These are phyloP conservation scores for Hybognathus amarus DNA, from an alignment of 2,797 vertebrate species.

Conservation along the genomic window DNA sequence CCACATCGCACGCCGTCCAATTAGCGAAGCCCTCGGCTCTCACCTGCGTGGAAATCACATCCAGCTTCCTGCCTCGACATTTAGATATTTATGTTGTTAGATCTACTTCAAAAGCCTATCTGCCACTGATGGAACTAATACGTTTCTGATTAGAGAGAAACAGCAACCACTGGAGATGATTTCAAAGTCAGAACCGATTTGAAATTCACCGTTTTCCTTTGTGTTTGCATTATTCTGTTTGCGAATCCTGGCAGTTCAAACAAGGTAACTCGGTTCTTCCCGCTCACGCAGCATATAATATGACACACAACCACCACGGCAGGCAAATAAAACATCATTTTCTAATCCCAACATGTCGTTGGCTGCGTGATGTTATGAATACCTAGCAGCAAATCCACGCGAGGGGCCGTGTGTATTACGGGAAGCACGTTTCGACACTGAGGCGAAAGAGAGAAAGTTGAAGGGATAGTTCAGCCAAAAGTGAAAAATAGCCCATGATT, in stretches of 20 bases:
- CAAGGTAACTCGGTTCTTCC: constrained; percentile 27
- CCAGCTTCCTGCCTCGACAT: constrained; percentile 48
- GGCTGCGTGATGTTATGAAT: not conserved
- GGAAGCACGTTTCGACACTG: not conserved
- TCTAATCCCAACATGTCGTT: constrained; percentile 22
- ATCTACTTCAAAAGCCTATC: constrained; percentile 59
- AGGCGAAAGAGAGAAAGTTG: constrained; percentile 30
- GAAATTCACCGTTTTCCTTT: constrained; percentile 57
- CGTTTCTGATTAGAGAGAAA: constrained; percentile 57
- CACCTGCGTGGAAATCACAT: constrained; percentile 53
- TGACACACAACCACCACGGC: not conserved
- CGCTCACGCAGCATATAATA: not conserved
- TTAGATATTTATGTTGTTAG: constrained; percentile 62
- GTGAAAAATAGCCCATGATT: too few species aligned
- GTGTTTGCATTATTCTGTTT: constrained; percentile 52
- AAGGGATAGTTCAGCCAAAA: too few species aligned
- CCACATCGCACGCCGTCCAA: constrained; percentile 49
- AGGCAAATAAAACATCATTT: constrained; percentile 10
- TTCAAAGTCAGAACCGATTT: constrained; percentile 60
- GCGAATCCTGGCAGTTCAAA: constrained; percentile 49
- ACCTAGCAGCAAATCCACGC: not conserved
- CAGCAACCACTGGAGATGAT: constrained; percentile 46
- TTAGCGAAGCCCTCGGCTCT: constrained; percentile 55
- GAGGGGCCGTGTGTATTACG: not conserved
- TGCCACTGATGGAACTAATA: constrained; percentile 59